Percentiles rank a stretch among this genome's conserved stretches.
Evolutionary conservation across 2,888 invertebrate genomes (phyloP).

Genomic region (Dendrolimus houi): DNA sequence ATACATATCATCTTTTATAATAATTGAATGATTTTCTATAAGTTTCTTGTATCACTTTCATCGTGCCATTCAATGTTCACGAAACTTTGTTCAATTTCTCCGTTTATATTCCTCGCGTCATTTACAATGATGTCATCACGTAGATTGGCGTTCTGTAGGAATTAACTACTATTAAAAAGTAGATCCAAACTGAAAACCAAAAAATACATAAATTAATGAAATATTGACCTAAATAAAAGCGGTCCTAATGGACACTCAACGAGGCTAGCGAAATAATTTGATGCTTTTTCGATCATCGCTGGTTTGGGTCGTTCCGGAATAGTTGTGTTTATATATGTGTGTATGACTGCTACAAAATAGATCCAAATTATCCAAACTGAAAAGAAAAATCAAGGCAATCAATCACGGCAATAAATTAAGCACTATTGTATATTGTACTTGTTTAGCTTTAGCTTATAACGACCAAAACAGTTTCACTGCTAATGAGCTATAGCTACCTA

Average conservation of each 20-base stretch:
- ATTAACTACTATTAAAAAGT: constrained; percentile 49
- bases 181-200: constrained; percentile 47
- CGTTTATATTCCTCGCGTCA: too few relatives aligned
- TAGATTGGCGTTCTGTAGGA: constrained; percentile 32
- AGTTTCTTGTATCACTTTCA: too few relatives aligned
- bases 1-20: too few relatives aligned
- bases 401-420: too few relatives aligned
- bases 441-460: too few relatives aligned
- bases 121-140: constrained; percentile 4
- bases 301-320: constrained; percentile 2
- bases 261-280: not conserved
- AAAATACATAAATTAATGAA: constrained; percentile 13
- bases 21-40: too few relatives aligned
- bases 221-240: constrained; percentile 2
- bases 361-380: constrained; percentile 28
- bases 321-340: constrained; percentile 10
- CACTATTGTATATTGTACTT: too few relatives aligned
- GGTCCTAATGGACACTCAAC: not conserved
- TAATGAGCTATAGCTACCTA: too few relatives aligned
- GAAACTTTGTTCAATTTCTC: too few relatives aligned
- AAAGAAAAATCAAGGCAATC: constrained; percentile 12
- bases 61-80: too few relatives aligned
- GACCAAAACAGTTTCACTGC: too few relatives aligned
- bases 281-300: not conserved
- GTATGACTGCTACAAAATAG: constrained; percentile 23